Evolutionary conservation across 2,113 vertebrate genomes (phyloP).

Genomic region (Nyctereutes procyonoides): DNA sequence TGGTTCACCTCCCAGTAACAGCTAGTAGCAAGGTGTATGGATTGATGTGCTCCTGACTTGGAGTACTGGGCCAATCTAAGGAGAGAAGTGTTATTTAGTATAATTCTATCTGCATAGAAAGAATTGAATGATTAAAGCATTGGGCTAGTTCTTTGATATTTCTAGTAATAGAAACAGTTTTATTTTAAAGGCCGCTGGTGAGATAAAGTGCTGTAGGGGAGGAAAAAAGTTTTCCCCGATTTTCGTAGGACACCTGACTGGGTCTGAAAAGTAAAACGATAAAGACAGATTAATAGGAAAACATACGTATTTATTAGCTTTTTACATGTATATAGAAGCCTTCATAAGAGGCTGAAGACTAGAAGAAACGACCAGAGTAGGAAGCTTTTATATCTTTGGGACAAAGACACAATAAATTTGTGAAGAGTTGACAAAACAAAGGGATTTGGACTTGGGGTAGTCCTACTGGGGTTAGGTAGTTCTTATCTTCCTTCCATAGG

Average conservation of each 20-base stretch:
- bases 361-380: background rate
- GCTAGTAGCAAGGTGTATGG: background rate
- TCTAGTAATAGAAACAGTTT: background rate
- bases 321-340: background rate
- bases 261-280: background rate
- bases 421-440: background rate
- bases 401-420: background rate
- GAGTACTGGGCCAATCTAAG: background rate
- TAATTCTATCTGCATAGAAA: background rate
- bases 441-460: background rate
- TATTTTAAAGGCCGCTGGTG: conserved; percentile 1
- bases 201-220: background rate
- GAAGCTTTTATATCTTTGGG: background rate
- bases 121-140: background rate
- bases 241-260: background rate
- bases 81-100: background rate
- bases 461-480: background rate
- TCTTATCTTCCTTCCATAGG: background rate
- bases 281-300: background rate
- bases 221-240: background rate
- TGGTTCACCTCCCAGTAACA: background rate
- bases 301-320: background rate
- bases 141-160: background rate
- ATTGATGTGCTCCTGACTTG: background rate
- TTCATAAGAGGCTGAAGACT: background rate